These are phyloP conservation scores for Hymenopus coronatus DNA, from an alignment of 2,888 invertebrate species.

Conservation along the genomic window DNA sequence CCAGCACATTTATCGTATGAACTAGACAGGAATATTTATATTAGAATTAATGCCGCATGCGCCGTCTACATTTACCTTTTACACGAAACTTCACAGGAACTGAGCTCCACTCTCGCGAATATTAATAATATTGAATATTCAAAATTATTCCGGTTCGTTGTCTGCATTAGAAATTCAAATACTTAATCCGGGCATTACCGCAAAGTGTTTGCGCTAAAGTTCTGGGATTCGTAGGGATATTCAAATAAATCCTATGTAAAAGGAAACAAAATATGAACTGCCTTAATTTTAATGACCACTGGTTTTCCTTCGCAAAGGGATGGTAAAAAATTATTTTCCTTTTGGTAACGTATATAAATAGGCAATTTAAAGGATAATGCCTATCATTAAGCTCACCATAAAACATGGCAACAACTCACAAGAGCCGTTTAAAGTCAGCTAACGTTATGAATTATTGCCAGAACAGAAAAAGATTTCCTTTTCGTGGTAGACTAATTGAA, in stretches of 20 bases:
- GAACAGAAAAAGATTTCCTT: not conserved
- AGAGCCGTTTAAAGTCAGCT: not conserved
- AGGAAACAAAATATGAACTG: not conserved
- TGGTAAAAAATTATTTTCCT: not conserved
- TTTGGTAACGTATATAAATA: not conserved
- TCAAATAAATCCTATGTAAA: not conserved
- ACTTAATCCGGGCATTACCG: not conserved
- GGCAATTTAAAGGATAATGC: not conserved
- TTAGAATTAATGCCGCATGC: not conserved
- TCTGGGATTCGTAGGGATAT: not conserved
- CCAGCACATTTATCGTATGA: not conserved
- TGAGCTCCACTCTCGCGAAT: not conserved
- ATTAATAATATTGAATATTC: not conserved
- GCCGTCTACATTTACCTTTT: not conserved
- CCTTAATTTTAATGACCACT: not conserved
- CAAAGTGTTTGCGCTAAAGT: not conserved
- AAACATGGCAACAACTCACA: not conserved
- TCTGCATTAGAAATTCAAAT: not conserved
- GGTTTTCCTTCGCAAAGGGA: not conserved
- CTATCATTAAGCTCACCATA: not conserved
- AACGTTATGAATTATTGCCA: not conserved
- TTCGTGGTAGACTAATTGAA: conserved; percentile 2
- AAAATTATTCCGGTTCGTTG: not conserved
- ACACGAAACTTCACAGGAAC: not conserved
- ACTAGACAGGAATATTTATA: not conserved